Evolutionary conservation across 1,140 invertebrate genomes (phyloP).

Genomic region (Nylanderia fulva): DNA sequence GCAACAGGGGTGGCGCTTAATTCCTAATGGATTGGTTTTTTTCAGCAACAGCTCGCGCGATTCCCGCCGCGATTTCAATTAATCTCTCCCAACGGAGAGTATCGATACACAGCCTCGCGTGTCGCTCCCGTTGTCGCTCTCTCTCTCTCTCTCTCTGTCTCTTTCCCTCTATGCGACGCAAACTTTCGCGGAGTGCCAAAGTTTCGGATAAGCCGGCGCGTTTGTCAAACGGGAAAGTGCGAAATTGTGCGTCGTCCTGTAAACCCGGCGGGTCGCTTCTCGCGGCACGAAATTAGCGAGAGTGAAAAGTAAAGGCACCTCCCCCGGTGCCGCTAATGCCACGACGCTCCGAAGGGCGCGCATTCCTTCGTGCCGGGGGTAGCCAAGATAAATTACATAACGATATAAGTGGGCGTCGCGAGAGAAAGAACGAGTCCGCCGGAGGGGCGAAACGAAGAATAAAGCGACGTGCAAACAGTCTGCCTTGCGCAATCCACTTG

Average conservation of each 20-base stretch:
- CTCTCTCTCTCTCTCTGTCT: slow-evolving; percentile 16
- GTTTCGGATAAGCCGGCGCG: slow-evolving; percentile 57
- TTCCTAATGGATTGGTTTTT: slow-evolving; percentile 59
- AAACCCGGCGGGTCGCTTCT: slow-evolving; percentile 37
- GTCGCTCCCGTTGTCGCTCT: slow-evolving; percentile 9
- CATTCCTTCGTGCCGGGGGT: slow-evolving; percentile 77
- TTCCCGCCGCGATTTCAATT: slow-evolving; percentile 57
- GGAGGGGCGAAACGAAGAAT: slow-evolving; percentile 67
- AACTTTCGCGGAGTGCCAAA: slow-evolving; percentile 30
- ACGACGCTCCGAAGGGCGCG: slow-evolving; percentile 68
- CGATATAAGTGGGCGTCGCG: slow-evolving; percentile 81
- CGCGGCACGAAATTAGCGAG: slow-evolving; percentile 82
- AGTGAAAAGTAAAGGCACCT: slow-evolving; percentile 83
- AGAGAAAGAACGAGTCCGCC: slow-evolving; percentile 69
- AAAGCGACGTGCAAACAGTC: slow-evolving; percentile 66
- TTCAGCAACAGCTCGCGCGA: slow-evolving; percentile 40
- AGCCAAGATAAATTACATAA: slow-evolving; percentile 84
- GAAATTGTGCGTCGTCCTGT: slow-evolving; percentile 43
- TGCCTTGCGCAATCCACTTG: slow-evolving; percentile 62
- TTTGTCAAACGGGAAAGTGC: slow-evolving; percentile 59
- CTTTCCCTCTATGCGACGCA: background rate
- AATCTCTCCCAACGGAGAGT: slow-evolving; percentile 58
- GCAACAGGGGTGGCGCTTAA: slow-evolving; percentile 38
- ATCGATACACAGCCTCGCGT: slow-evolving; percentile 48
- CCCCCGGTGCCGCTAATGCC: slow-evolving; percentile 77